Conservation (phyloP, 2,113 vertebrate species). For the Nannobrachium achirus region DNA sequence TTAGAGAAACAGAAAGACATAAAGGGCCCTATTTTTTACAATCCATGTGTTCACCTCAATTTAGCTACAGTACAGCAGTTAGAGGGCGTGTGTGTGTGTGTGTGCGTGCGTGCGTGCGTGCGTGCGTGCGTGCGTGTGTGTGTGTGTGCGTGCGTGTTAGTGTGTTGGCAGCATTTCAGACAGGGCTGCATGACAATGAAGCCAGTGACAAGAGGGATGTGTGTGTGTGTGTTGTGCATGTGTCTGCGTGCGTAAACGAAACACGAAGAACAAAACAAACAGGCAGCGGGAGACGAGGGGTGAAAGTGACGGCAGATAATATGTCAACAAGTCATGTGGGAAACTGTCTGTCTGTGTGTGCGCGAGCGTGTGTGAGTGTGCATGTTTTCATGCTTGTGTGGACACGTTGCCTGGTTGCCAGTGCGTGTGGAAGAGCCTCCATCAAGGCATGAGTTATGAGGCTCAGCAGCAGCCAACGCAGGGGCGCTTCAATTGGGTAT, state of each 20-base stretch:
- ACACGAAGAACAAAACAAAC: conserved; percentile 75
- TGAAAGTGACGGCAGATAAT: conserved; percentile 50
- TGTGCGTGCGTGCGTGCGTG: conserved; percentile 8
- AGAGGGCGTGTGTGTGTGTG: conserved; percentile 16
- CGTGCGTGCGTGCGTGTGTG: background rate
- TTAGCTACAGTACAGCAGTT: too few species aligned
- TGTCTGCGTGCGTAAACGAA: conserved; percentile 56
- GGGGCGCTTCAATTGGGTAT: too few species aligned
- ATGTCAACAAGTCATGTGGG: conserved; percentile 51
- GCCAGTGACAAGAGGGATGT: conserved; percentile 58
- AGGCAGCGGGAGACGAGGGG: conserved; percentile 21
- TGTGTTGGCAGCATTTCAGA: conserved; percentile 52
- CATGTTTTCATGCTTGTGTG: too few species aligned
- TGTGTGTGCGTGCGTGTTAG: conserved; percentile 23
- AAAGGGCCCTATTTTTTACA: too few species aligned
- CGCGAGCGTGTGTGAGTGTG: background rate
- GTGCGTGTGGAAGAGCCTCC: conserved; percentile 6
- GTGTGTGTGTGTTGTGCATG: background rate
- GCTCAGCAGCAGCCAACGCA: conserved; percentile 14
- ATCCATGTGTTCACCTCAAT: too few species aligned
- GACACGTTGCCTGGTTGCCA: too few species aligned
- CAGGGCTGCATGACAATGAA: conserved; percentile 55
- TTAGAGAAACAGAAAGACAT: too few species aligned
- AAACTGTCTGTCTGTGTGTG: conserved; percentile 31
- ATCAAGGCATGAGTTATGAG: conserved; percentile 52